These are phyloP conservation scores for Pyralis farinalis DNA, from an alignment of 2,888 invertebrate species.

Conservation along the genomic window DNA sequence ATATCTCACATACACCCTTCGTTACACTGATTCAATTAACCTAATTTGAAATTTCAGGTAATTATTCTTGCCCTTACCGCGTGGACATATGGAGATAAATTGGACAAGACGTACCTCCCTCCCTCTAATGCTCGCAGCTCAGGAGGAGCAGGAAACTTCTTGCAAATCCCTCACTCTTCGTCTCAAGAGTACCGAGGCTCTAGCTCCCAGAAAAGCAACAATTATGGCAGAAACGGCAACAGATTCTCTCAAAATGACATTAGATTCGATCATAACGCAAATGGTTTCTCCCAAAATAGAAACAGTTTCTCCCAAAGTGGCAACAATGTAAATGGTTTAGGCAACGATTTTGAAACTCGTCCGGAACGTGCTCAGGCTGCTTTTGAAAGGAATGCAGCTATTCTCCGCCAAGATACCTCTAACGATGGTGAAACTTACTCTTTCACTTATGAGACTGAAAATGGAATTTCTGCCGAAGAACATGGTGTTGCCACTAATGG, in stretches of 20 bases:
- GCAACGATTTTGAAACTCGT: slow-evolving; percentile 20
- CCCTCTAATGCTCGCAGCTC: slow-evolving; percentile 46
- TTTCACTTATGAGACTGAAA: slow-evolving; percentile 66
- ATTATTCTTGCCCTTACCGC: slow-evolving; percentile 48
- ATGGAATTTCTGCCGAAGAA: slow-evolving; percentile 66
- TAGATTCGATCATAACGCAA: slow-evolving; percentile 15
- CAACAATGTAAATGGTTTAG: slow-evolving; percentile 21
- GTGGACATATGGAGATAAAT: slow-evolving; percentile 52
- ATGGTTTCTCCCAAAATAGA: slow-evolving; percentile 11
- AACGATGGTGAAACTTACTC: slow-evolving; percentile 64
- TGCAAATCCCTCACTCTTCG: slow-evolving; percentile 40
- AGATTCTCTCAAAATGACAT: slow-evolving; percentile 18
- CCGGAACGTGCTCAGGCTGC: slow-evolving; percentile 60
- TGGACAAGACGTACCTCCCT: slow-evolving; percentile 64
- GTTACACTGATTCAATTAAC: too few relatives aligned
- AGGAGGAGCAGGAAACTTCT: slow-evolving; percentile 44
- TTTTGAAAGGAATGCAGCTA: slow-evolving; percentile 60
- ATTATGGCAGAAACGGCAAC: slow-evolving; percentile 20
- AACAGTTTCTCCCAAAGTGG: slow-evolving; percentile 19
- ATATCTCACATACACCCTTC: too few relatives aligned
- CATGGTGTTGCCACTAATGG: slow-evolving; percentile 65
- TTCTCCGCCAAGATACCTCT: slow-evolving; percentile 57
- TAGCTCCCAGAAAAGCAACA: slow-evolving; percentile 22
- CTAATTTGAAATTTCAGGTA: slow-evolving; percentile 39
- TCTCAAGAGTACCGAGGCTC: slow-evolving; percentile 10